phyloP scores from a whole-genome alignment of 1,140 invertebrate species.

The Zophobas atratus region DNA sequence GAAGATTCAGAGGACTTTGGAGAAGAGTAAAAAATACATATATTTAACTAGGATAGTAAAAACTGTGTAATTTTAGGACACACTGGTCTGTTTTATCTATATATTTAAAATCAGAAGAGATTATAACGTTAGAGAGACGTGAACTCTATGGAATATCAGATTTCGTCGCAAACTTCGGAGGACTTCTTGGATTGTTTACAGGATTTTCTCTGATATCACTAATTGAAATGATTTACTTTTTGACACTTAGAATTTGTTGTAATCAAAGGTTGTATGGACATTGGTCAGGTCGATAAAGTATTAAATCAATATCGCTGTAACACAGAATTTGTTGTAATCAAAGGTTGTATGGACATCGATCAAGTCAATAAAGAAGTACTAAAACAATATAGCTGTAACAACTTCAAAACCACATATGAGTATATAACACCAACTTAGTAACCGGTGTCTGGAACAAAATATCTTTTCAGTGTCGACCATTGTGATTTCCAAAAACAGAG shows the following conservation, averaged over 20 bases:
- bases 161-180: conserved; percentile 23
- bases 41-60: neutral
- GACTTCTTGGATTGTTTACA: conserved; percentile 30
- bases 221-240: conserved; percentile 43
- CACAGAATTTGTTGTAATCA: conserved; percentile 16
- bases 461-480: no score
- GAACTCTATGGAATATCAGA: conserved; percentile 37
- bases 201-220: conserved; percentile 35
- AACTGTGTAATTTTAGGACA: neutral
- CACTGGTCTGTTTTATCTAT: conserved; percentile 16
- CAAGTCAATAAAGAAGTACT: neutral
- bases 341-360: conserved; percentile 19
- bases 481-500: no score
- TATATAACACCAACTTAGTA: no score
- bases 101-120: conserved; percentile 31
- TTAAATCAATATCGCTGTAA: no score
- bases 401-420: no score
- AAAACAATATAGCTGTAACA: neutral
- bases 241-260: conserved; percentile 7
- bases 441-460: no score
- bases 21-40: neutral
- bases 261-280: conserved; percentile 21
- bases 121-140: conserved; percentile 21
- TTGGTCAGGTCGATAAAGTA: conserved; percentile 6
- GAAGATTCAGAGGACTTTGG: neutral